A percentile compares a stretch with the other conserved stretches of the same genome.
phyloP scores from a whole-genome alignment of 2,113 vertebrate genomes.

The Oreochromis tanganicae region DNA sequence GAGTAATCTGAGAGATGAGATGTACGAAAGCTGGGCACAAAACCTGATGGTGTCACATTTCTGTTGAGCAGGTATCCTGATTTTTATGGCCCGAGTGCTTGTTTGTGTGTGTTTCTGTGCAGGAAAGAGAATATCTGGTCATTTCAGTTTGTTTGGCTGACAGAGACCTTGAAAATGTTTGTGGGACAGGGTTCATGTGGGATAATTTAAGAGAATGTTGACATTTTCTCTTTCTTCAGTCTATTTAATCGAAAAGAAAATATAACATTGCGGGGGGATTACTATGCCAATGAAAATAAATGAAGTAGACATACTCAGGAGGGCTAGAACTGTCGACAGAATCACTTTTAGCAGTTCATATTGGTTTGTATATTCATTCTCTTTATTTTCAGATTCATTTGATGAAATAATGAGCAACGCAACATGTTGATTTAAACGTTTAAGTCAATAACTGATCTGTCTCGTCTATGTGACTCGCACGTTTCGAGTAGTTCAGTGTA shows the following conservation, averaged over 20 bases:
- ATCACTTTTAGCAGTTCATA: background rate
- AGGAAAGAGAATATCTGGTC: background rate
- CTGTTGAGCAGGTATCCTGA: constrained; percentile 33
- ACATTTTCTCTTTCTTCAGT: background rate
- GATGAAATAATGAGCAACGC: background rate
- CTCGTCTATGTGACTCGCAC: background rate
- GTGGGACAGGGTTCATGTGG: background rate
- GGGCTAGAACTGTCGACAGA: background rate
- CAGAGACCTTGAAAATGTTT: background rate
- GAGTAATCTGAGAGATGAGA: background rate
- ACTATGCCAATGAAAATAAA: background rate
- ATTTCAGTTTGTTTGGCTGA: background rate
- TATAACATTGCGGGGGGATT: background rate
- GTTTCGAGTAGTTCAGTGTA: background rate
- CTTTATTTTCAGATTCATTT: background rate
- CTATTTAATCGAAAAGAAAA: background rate
- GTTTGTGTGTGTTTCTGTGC: background rate
- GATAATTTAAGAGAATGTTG: background rate
- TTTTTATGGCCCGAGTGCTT: background rate
- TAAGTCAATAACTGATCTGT: background rate
- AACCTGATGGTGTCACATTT: constrained; percentile 24
- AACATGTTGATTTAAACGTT: background rate
- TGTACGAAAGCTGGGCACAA: background rate
- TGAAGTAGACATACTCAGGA: background rate
- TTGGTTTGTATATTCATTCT: background rate